Evolutionary conservation across 2,888 invertebrate species (phyloP), one percentile per base, ranked within the genome.

Genomic region (Ennomos fuscantarius): DNA sequence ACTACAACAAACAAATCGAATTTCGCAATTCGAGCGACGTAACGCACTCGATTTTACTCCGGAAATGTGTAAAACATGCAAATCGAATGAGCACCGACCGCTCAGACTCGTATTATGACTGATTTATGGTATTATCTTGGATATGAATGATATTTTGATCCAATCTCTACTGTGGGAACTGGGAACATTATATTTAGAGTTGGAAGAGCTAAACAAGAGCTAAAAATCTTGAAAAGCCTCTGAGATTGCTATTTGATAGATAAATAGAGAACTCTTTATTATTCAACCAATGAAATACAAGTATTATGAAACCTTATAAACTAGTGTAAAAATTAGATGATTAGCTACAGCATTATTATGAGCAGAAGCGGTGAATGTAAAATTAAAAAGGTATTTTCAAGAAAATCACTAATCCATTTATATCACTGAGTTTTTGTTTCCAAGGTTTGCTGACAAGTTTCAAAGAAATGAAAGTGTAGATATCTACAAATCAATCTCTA

Each of bases 61-160:
- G 63, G 60, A 60, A 65, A 67, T 63, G 67, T 60, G 62, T 55
- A 62, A 63, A 67, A 58, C 62, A 67, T 67, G 67, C 63, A 65
- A 67, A 67, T 67, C 55, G 58, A 55, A 53, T 60, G 62, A 65
- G 50, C 41, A 50, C 53, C 45, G 53, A 53, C 13, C 49, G 53
- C 24, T 49, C 48, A 51, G 49, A 33, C 40, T 50, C 53, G 31
- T 44, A 59, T 59, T 59, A 59, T 53, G 53, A 45, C 49, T 59
- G 58, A 59, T 59, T 59, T 59, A 59, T 54, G 42, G 45, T 53
- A 59, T 59, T 59, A 59, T 54, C 58, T 45, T 33, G 40, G 45
- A 41, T 51, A 53, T 35, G 49, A 49, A 54, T 54, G 58, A 59
- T 59, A 41, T 53, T 59, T 49, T 41, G 58, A 59, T 59, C 53